These are phyloP conservation scores for Conus ventricosus DNA, from an alignment of 1,140 invertebrate species.

Conservation along the genomic window DNA sequence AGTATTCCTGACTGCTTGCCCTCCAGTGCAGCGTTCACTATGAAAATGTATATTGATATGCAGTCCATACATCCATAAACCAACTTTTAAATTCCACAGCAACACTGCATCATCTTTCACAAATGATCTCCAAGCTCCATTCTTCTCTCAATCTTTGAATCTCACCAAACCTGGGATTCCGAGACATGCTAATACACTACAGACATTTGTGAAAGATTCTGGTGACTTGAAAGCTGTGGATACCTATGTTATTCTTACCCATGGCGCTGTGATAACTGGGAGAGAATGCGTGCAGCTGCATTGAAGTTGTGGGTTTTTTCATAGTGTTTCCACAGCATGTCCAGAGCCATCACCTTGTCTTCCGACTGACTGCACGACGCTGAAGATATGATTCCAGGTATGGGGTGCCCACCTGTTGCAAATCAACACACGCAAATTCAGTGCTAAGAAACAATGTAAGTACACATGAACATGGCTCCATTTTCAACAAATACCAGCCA, in stretches of 20 bases:
- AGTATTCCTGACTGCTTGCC: too few relatives aligned
- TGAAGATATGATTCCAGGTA: constrained; percentile 89
- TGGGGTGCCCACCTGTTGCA: constrained; percentile 79
- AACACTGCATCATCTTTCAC: too few relatives aligned
- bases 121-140: too few relatives aligned
- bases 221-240: too few relatives aligned
- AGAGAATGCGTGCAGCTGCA: constrained; percentile 93
- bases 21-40: too few relatives aligned
- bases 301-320: constrained; percentile 93
- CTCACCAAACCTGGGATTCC: too few relatives aligned
- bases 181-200: too few relatives aligned
- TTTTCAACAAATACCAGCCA: neutral
- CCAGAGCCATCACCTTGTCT: constrained; percentile 80
- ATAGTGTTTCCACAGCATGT: constrained; percentile 97
- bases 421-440: neutral
- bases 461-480: neutral
- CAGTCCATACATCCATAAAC: too few relatives aligned
- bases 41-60: too few relatives aligned
- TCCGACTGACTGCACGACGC: constrained; percentile 75
- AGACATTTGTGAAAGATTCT: too few relatives aligned
- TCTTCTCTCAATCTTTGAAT: too few relatives aligned
- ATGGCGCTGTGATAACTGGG: constrained; percentile 88
- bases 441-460: neutral
- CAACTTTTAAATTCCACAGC: too few relatives aligned
- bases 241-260: constrained; percentile 77